Base-by-base conservation (phyloP, 2,888 invertebrate genomes). In the Melikaiella ostensackeni region DNA sequence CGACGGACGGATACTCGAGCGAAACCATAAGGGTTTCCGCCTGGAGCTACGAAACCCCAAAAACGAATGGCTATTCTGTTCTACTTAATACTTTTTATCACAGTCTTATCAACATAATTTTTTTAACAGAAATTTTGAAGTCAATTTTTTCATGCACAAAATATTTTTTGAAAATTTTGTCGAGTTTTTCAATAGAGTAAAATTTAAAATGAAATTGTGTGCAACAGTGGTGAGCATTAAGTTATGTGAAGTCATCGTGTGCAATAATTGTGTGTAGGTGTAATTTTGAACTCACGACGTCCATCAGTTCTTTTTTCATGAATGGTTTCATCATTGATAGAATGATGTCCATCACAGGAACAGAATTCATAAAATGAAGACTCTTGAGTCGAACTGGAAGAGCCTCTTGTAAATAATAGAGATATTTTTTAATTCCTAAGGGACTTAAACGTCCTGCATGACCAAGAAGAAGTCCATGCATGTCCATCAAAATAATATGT, bases 401-500 rank as follows among this genome's bases (percentile, higher is more conserved):
- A 16, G 93, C 95, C 89, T 96, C 95, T 94, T 95, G 95, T 59
- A 96, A 88, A 86, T 94, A 96, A 83, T 93, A 94, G 9, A 96
- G 92, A 83, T 94, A 95, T 88, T 95, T 96, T 84, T 95, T 95
- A 81, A 96, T 90, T 1, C 94, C 93, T 81, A 94, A 92, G 0
- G 95, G 89, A 77, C 94, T 95, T 1, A 96, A 90, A 84, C 93
- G 93, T 8, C 94, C 92, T 3, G 95, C 89, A 85, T 96, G 96
- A 0, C 94, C 93, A 30, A 96, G 89, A 0, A 92, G 91, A 11
- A 94, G 91, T 0, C 93, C 93, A 46, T 93, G 93, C 89, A 95
- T 92, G 88, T 96, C 95, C 27, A 96, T 92, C 0, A 95, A 86
- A 76, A 96, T 92, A 3, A 94, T 87, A 75, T 95, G 92, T 0